Evolutionary conservation across 2,797 vertebrate genomes (phyloP).

Genomic region (Sandelia bainsii): DNA sequence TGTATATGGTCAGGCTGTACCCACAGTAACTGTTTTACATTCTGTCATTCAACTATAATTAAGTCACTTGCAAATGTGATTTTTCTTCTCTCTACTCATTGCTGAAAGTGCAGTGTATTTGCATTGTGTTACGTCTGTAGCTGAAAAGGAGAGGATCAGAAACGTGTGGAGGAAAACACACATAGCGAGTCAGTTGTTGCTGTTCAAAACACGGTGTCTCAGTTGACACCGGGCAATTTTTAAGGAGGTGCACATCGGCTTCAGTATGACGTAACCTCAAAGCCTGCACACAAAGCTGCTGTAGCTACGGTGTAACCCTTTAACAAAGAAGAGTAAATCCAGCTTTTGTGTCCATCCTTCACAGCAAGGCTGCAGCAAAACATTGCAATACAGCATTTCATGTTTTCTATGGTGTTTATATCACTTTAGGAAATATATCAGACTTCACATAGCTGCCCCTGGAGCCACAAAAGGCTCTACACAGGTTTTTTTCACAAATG

Average conservation of each 20-base stretch:
- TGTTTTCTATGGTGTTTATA: conserved; percentile 6
- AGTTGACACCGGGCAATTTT: too few relatives aligned
- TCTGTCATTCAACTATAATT: too few relatives aligned
- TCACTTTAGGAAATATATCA: conserved; percentile 26
- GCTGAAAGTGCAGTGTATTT: too few relatives aligned
- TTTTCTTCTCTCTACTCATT: too few relatives aligned
- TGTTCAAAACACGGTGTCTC: neutral
- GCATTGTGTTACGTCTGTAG: too few relatives aligned
- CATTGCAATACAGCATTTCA: conserved; percentile 2
- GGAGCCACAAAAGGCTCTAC: conserved; percentile 6
- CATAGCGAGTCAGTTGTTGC: too few relatives aligned
- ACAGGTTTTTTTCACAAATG: neutral
- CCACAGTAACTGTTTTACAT: too few relatives aligned
- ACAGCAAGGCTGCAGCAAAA: conserved; percentile 19
- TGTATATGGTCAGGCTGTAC: too few relatives aligned
- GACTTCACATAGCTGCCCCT: conserved; percentile 14
- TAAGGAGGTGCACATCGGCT: neutral
- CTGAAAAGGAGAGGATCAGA: too few relatives aligned
- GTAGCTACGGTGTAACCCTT: neutral
- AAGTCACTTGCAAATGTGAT: too few relatives aligned
- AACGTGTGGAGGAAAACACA: too few relatives aligned
- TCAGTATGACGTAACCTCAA: neutral
- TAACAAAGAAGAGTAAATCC: neutral
- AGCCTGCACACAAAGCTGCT: neutral
- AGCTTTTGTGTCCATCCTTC: conserved; percentile 6